Conservation (phyloP, 2,797 vertebrate genomes). For the Petrocephalus sullivani region DNA sequence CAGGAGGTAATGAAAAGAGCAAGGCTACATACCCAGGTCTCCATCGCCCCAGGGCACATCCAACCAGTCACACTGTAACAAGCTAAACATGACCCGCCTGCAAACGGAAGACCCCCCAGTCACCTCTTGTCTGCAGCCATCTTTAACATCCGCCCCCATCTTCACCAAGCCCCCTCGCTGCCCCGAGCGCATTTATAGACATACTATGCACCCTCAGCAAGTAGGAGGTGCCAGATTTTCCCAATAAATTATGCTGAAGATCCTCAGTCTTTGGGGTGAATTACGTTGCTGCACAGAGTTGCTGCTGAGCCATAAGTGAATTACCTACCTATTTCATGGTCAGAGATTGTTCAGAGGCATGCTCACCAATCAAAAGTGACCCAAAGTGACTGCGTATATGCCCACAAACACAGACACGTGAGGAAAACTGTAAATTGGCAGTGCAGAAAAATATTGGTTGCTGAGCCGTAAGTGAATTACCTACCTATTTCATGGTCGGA, state of each 20-base stretch:
- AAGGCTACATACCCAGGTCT: conserved; percentile 76
- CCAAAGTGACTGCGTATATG: too few relatives aligned
- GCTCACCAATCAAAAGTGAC: too few relatives aligned
- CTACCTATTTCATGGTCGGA: too few relatives aligned
- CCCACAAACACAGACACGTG: too few relatives aligned
- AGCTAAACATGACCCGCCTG: conserved; percentile 65
- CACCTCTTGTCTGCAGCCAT: conserved; percentile 24
- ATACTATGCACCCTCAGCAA: neutral
- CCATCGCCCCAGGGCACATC: conserved; percentile 88
- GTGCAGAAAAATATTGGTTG: too few relatives aligned
- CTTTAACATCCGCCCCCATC: neutral
- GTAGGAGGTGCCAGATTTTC: neutral
- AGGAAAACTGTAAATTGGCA: too few relatives aligned
- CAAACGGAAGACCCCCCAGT: conserved; percentile 43
- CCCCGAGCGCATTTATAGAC: neutral
- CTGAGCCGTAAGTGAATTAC: too few relatives aligned
- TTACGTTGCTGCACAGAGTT: neutral
- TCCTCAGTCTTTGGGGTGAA: neutral
- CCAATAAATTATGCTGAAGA: neutral
- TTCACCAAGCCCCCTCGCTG: neutral
- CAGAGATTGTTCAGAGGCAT: too few relatives aligned
- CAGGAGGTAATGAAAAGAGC: neutral
- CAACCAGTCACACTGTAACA: conserved; percentile 70
- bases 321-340: too few relatives aligned
- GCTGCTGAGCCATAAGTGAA: too few relatives aligned